Evolutionary conservation across 2,797 vertebrate species (phyloP).

Genomic region (Cyprinodon diabolis): DNA sequence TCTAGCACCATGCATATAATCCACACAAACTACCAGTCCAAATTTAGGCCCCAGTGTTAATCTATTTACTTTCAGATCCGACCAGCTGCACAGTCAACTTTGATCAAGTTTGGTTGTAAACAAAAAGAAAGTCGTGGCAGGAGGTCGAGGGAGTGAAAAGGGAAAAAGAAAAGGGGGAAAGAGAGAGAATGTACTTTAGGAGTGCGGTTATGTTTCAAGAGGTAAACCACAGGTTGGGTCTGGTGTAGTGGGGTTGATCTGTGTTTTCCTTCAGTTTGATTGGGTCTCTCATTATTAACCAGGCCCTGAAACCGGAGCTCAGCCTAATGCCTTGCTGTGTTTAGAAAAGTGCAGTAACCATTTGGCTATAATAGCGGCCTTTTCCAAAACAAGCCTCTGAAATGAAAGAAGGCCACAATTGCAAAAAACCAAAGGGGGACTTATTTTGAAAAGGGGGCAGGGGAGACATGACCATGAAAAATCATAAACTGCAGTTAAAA

Average conservation of each 20-base stretch:
- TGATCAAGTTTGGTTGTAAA: slow-evolving; percentile 66
- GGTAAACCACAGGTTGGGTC: slow-evolving; percentile 80
- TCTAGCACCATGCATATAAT: slow-evolving; percentile 22
- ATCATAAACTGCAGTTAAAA: slow-evolving; percentile 79
- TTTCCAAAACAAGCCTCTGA: slow-evolving; percentile 80
- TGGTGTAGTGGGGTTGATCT: slow-evolving; percentile 76
- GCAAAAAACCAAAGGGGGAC: slow-evolving; percentile 72
- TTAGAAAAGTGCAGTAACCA: slow-evolving; percentile 82
- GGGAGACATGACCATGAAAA: slow-evolving; percentile 77
- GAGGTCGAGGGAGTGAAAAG: slow-evolving; percentile 51
- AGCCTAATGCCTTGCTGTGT: slow-evolving; percentile 82
- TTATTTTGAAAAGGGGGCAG: slow-evolving; percentile 72
- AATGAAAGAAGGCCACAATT: slow-evolving; percentile 76
- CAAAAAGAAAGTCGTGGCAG: slow-evolving; percentile 57
- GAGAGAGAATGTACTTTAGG: slow-evolving; percentile 41
- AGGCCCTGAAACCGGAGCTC: slow-evolving; percentile 80
- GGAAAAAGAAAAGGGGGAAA: slow-evolving; percentile 40
- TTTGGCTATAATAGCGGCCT: slow-evolving; percentile 82
- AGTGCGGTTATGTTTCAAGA: slow-evolving; percentile 75
- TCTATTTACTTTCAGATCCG: slow-evolving; percentile 72
- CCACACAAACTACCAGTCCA: slow-evolving; percentile 40
- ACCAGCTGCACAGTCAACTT: slow-evolving; percentile 73
- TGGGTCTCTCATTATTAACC: slow-evolving; percentile 84
- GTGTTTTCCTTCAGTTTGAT: slow-evolving; percentile 79
- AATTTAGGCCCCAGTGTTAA: slow-evolving; percentile 58